phyloP scores from a whole-genome alignment of 2,888 invertebrate genomes.

The Odontothrips loti region DNA sequence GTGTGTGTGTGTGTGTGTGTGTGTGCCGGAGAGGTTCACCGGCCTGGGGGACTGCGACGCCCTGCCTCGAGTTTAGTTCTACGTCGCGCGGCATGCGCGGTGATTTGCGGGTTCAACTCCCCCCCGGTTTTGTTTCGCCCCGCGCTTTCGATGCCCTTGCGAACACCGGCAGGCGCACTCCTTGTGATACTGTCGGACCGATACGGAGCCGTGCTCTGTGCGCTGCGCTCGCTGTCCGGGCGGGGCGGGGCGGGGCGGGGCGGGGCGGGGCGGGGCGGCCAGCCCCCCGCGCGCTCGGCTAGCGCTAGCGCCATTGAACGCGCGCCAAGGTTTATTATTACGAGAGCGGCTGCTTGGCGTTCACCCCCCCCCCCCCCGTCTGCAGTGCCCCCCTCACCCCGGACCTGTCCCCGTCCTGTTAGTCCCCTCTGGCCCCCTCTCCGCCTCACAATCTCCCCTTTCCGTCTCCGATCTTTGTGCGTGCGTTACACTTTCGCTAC shows the following conservation, averaged over 20 bases:
- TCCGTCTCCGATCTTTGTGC: background rate
- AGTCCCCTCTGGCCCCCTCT: background rate
- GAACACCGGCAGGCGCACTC: background rate
- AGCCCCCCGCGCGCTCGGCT: background rate
- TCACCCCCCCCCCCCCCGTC: background rate
- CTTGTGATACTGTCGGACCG: background rate
- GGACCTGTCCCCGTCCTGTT: background rate
- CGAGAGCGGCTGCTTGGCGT: constrained; percentile 16
- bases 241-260: background rate
- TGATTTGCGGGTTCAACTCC: too few species aligned
- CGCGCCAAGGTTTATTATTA: constrained; percentile 25
- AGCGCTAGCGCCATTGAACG: constrained; percentile 20
- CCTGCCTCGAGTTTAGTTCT: too few species aligned
- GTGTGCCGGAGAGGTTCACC: too few species aligned
- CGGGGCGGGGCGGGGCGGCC: background rate
- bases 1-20: too few species aligned
- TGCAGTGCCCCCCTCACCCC: background rate
- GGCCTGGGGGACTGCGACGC: too few species aligned
- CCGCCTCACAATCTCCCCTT: background rate
- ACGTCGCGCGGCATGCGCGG: too few species aligned
- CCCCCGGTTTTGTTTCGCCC: too few species aligned
- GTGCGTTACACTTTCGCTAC: constrained; percentile 20
- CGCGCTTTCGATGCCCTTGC: background rate
- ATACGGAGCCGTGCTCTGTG: background rate
- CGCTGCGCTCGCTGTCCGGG: background rate